A percentile compares a stretch with the other conserved stretches of the same genome.
phyloP scores from a whole-genome alignment of 1,140 invertebrate species.

The Bombus terrestris region DNA sequence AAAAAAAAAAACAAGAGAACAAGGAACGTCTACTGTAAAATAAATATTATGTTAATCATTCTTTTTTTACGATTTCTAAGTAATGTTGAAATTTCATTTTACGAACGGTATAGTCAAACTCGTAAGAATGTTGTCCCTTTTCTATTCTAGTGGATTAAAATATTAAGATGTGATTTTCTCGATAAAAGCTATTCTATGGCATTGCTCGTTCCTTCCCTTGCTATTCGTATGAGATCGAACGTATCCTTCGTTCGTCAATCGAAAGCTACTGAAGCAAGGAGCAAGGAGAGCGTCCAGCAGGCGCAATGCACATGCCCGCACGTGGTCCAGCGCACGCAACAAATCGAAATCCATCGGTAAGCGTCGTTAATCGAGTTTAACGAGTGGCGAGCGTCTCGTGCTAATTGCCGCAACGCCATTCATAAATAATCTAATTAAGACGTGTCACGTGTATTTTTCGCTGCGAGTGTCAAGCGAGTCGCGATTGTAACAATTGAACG shows the following conservation, averaged over 20 bases:
- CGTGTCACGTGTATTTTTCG: slow-evolving; percentile 9
- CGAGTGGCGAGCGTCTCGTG: background rate
- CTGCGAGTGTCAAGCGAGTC: background rate
- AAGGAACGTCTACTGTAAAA: no score
- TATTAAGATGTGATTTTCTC: no score
- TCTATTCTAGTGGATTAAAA: no score
- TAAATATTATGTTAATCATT: no score
- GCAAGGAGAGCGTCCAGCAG: background rate
- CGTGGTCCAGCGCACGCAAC: background rate
- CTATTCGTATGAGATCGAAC: background rate
- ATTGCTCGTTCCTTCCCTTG: no score
- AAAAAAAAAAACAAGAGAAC: no score
- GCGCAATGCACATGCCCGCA: background rate
- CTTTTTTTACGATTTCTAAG: no score
- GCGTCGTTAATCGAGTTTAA: slow-evolving; percentile 27
- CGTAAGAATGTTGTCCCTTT: no score
- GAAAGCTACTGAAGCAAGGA: background rate
- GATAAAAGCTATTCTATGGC: no score
- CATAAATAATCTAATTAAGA: slow-evolving; percentile 19
- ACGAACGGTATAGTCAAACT: no score
- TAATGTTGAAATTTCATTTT: no score
- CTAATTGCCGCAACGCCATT: slow-evolving; percentile 27
- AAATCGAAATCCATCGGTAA: background rate
- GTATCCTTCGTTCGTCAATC: background rate
- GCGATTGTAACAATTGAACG: slow-evolving; percentile 31